phyloP scores from a whole-genome alignment of 2,797 vertebrate species.

The Lepilemur ruficaudatus region DNA sequence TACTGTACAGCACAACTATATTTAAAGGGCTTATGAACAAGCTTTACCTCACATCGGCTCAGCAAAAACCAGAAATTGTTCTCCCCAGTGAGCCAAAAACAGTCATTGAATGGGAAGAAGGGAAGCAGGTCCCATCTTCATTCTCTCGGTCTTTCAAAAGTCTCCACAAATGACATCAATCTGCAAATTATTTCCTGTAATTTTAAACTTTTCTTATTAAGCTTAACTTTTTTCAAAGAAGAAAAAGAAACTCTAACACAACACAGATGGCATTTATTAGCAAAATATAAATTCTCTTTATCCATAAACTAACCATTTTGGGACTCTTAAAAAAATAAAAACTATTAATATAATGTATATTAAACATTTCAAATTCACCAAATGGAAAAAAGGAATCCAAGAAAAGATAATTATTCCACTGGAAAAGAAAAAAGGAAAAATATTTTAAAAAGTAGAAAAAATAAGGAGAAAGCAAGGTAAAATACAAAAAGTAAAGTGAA shows the following conservation, averaged over 20 bases:
- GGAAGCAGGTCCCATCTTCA: background rate
- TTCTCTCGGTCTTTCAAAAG: background rate
- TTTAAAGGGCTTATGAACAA: background rate
- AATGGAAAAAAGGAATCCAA: background rate
- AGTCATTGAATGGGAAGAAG: background rate
- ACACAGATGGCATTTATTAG: constrained; percentile 39
- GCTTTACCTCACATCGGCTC: background rate
- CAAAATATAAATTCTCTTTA: constrained; percentile 30
- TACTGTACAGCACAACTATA: background rate
- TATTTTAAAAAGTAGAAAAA: background rate
- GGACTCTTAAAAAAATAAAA: background rate
- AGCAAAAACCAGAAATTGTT: background rate
- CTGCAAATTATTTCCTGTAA: constrained; percentile 35
- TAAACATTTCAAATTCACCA: background rate
- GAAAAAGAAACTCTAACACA: constrained; percentile 14
- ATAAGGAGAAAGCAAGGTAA: background rate
- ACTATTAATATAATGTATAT: background rate
- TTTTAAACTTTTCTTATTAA: constrained; percentile 45
- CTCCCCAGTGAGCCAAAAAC: background rate
- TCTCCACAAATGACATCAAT: background rate
- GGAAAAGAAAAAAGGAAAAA: background rate
- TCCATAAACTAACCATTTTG: background rate
- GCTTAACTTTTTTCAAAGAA: background rate
- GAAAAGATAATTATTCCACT: background rate
- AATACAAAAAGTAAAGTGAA: background rate